A percentile compares a stretch with the other conserved stretches of the same genome.
Evolutionary conservation across 2,797 vertebrate genomes (phyloP).

Genomic region (Passerculus sandwichensis): DNA sequence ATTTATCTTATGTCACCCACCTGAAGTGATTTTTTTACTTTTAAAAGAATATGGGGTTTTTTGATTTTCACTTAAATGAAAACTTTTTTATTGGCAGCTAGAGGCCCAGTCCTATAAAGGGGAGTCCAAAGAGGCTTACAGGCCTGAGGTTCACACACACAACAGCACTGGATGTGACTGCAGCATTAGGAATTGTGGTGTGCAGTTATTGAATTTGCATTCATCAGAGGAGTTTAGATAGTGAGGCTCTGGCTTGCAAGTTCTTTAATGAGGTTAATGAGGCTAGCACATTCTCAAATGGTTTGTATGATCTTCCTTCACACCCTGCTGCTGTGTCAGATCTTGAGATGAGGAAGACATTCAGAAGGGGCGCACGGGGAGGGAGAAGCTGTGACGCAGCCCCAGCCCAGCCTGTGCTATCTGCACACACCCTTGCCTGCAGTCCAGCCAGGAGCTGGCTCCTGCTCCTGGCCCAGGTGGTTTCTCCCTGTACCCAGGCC

Average conservation of each 20-base stretch:
- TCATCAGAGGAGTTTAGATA: background rate
- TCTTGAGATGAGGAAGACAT: background rate
- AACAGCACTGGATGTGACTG: background rate
- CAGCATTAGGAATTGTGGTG: background rate
- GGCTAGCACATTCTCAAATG: background rate
- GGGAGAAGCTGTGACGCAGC: background rate
- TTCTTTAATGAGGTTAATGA: background rate
- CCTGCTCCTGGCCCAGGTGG: fast-evolving
- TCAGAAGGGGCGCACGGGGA: background rate
- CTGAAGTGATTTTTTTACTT: background rate
- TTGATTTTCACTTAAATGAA: background rate
- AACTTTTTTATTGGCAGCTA: background rate
- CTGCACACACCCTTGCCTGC: background rate
- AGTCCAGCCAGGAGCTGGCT: background rate
- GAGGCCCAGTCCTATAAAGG: background rate
- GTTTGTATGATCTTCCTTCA: background rate
- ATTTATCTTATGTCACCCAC: background rate
- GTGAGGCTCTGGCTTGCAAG: background rate
- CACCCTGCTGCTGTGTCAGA: background rate
- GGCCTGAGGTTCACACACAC: background rate
- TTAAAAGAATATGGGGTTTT: background rate
- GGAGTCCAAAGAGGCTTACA: background rate
- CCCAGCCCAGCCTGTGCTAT: background rate
- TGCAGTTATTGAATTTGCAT: background rate
- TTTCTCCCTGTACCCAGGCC: background rate